Conservation (phyloP, 2,797 vertebrate species). For the Girardinus metallicus region DNA sequence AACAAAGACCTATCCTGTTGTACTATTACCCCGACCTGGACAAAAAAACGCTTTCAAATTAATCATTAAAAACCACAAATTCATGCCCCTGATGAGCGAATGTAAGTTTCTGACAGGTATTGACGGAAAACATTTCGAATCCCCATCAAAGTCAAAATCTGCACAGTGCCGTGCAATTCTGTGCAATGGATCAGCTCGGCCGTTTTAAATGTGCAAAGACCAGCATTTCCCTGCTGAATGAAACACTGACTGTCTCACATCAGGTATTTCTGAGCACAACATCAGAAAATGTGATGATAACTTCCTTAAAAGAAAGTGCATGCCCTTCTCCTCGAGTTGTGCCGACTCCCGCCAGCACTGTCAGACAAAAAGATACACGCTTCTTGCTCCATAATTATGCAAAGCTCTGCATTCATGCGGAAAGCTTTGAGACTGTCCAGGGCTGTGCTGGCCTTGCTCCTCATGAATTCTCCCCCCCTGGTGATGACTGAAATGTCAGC, state of each 20-base stretch:
- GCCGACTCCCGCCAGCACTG: constrained; percentile 10
- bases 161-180: not conserved
- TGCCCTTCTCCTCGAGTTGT: not conserved
- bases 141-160: not conserved
- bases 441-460: constrained; percentile 17
- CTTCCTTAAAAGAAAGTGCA: constrained; percentile 15
- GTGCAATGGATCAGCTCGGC: not conserved
- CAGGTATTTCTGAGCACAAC: constrained; percentile 10
- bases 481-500: constrained; percentile 65
- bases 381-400: constrained; percentile 58
- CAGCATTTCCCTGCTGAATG: not conserved
- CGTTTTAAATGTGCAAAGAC: not conserved
- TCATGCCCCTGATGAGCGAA: not conserved
- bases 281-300: constrained; percentile 17
- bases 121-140: not conserved
- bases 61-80: not conserved
- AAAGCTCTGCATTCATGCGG: constrained; percentile 51
- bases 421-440: constrained; percentile 39
- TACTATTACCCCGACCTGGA: not conserved
- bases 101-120: not conserved
- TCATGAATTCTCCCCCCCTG: constrained; percentile 31
- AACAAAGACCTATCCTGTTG: not conserved
- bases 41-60: not conserved
- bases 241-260: not conserved
- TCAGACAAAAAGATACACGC: constrained; percentile 26